phyloP scores from a whole-genome alignment of 2,113 vertebrate genomes.

The Megaceryle torquata region DNA sequence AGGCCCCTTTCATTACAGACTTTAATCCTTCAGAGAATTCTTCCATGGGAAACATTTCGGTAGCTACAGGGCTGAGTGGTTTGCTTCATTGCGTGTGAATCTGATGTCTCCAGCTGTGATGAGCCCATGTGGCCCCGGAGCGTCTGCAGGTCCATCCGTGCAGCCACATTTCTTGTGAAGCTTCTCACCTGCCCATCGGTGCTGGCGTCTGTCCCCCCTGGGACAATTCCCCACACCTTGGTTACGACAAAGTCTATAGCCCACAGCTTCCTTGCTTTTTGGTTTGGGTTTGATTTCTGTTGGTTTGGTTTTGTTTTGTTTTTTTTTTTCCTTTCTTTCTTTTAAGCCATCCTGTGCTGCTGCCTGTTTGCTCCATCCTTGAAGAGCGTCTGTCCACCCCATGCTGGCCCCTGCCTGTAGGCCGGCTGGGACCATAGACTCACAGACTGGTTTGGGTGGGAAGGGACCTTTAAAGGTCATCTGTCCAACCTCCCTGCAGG shows the following conservation, averaged over 20 bases:
- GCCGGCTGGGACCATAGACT: not conserved
- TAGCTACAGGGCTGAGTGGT: constrained; percentile 18
- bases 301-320: not conserved
- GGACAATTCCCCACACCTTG: not conserved
- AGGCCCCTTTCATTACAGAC: not conserved
- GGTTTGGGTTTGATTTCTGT: not conserved
- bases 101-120: not conserved
- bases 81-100: not conserved
- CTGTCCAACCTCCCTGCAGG: not conserved
- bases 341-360: constrained; percentile 47
- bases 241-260: not conserved
- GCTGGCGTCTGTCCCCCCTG: not conserved
- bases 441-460: not conserved
- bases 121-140: not conserved
- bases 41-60: not conserved
- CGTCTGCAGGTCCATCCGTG: not conserved
- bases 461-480: not conserved
- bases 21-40: not conserved
- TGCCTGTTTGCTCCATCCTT: constrained; percentile 32
- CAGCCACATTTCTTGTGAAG: not conserved
- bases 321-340: not conserved
- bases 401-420: not conserved
- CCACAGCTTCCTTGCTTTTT: not conserved
- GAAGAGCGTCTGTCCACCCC: not conserved
- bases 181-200: not conserved